phyloP scores from a whole-genome alignment of 2,888 invertebrate genomes.

The Notodonta dromedarius region DNA sequence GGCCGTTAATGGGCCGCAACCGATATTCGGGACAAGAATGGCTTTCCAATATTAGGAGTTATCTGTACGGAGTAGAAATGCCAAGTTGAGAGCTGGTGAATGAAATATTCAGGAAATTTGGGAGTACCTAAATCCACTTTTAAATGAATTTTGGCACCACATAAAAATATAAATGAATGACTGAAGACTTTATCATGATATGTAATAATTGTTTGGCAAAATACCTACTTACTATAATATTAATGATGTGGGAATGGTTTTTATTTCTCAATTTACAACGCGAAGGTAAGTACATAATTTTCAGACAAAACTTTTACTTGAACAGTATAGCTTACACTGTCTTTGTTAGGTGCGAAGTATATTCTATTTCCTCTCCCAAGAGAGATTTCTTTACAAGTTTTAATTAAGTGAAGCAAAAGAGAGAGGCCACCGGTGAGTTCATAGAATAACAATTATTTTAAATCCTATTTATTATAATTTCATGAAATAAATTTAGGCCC shows the following conservation, averaged over 20 bases:
- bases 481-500: no score
- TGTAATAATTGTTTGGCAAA: no score
- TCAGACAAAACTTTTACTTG: background rate
- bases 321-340: background rate
- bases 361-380: background rate
- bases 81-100: background rate
- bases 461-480: background rate
- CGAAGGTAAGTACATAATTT: no score
- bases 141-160: no score
- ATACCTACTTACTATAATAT: no score
- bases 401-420: background rate
- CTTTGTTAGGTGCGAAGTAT: background rate
- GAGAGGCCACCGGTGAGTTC: background rate
- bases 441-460: background rate
- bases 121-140: background rate
- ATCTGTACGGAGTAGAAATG: slow-evolving; percentile 11
- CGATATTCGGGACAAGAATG: slow-evolving; percentile 36
- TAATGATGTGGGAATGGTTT: no score
- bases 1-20: slow-evolving; percentile 31
- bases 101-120: background rate
- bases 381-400: background rate
- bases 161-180: no score
- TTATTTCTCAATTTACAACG: no score
- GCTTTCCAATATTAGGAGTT: slow-evolving; percentile 33
- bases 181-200: no score